phyloP scores from a whole-genome alignment of 1,140 invertebrate species.

The Drosophila athabasca region DNA sequence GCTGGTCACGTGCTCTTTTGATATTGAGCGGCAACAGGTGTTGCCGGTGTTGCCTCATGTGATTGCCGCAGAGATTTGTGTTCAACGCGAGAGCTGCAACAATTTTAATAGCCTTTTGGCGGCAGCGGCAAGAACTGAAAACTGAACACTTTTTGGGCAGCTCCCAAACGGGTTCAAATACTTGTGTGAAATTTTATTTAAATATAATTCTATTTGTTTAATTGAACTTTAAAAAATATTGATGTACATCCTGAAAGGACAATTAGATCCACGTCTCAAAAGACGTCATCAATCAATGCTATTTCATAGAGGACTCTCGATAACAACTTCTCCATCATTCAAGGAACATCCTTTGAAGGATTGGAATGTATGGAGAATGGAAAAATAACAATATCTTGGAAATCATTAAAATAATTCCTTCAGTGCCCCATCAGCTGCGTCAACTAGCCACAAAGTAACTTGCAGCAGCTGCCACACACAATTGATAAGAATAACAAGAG shows the following conservation, averaged over 20 bases:
- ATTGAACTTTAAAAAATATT: no score
- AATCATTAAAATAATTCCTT: slow-evolving; percentile 35
- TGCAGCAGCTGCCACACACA: slow-evolving; percentile 29
- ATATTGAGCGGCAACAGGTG: slow-evolving; percentile 41
- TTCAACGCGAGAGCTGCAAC: slow-evolving; percentile 6
- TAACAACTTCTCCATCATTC: neutral
- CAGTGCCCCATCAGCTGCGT: neutral
- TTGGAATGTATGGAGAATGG: no score
- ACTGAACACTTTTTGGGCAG: no score
- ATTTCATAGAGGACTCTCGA: no score
- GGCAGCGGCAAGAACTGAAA: slow-evolving; percentile 3
- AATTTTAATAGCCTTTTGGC: slow-evolving; percentile 7
- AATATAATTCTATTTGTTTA: no score
- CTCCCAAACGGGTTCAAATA: no score
- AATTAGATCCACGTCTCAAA: no score
- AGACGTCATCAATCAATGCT: no score
- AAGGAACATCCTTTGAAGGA: no score
- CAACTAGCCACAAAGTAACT: slow-evolving; percentile 17
- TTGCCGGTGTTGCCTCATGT: slow-evolving; percentile 4
- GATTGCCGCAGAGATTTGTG: neutral
- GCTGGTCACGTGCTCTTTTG: slow-evolving; percentile 62
- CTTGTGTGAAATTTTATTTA: no score
- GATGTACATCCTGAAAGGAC: no score
- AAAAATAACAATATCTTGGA: neutral
- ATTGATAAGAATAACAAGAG: slow-evolving; percentile 46